These are phyloP conservation scores for Dromococcyx pavoninus DNA, from an alignment of 2,797 vertebrate genomes.

Conservation along the genomic window DNA sequence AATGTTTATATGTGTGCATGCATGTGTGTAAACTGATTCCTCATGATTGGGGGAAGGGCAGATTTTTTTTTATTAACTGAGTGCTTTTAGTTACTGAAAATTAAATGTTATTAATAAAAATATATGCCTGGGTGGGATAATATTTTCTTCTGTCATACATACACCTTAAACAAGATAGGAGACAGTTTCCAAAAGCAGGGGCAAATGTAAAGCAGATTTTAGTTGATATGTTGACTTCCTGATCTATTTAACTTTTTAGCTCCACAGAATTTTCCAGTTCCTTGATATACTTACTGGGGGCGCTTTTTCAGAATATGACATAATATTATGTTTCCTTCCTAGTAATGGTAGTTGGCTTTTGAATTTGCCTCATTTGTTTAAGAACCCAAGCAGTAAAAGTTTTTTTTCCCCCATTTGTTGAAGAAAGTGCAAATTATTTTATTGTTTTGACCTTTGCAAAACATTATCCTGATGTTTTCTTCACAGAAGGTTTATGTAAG, in stretches of 20 bases:
- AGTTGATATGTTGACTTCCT: slow-evolving; percentile 22
- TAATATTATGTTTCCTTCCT: slow-evolving; percentile 1
- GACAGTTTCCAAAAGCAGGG: background rate
- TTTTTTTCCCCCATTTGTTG: fast-evolving
- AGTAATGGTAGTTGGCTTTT: background rate
- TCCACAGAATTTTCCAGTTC: slow-evolving; percentile 35
- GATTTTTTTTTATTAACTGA: background rate
- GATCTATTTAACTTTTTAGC: slow-evolving; percentile 52
- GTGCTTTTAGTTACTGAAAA: background rate
- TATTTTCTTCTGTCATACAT: background rate
- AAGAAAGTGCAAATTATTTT: background rate
- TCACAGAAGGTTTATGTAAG: background rate
- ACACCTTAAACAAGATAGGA: background rate
- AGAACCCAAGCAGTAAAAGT: background rate
- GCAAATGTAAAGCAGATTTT: background rate
- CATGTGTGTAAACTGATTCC: background rate
- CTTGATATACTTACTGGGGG: background rate
- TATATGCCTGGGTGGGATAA: background rate
- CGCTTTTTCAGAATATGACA: slow-evolving; percentile 5
- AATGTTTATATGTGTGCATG: background rate
- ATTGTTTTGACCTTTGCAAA: background rate
- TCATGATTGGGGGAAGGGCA: background rate
- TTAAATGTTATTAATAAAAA: background rate
- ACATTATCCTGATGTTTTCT: background rate
- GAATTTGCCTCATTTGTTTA: background rate